Conservation (phyloP, 2,113 vertebrate species). For the Chiloscyllium plagiosum region DNA sequence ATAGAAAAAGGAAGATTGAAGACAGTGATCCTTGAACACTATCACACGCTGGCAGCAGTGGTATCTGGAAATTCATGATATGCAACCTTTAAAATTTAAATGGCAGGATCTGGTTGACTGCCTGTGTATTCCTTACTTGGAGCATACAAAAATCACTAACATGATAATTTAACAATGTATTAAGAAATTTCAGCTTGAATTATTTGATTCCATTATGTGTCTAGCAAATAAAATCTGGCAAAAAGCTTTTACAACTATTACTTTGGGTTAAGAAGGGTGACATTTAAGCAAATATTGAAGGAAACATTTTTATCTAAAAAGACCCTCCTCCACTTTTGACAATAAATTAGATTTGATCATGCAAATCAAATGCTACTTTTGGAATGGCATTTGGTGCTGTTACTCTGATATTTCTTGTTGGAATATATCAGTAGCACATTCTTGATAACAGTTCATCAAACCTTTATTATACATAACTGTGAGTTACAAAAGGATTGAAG, state of each 20-base stretch:
- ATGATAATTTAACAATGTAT: background rate
- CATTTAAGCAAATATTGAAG: background rate
- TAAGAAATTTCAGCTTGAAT: background rate
- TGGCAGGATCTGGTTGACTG: background rate
- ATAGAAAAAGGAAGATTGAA: too few relatives aligned
- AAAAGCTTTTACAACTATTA: background rate
- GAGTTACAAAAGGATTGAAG: background rate
- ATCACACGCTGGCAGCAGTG: too few relatives aligned
- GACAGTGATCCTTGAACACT: too few relatives aligned
- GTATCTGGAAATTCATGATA: too few relatives aligned
- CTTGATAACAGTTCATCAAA: conserved; percentile 4
- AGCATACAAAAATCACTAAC: background rate
- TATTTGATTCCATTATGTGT: background rate
- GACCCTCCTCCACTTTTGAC: background rate
- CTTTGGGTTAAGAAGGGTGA: background rate
- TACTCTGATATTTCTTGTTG: background rate
- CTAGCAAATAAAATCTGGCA: background rate
- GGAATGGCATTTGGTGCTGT: background rate
- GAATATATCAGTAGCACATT: background rate
- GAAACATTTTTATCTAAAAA: background rate
- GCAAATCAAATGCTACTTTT: background rate
- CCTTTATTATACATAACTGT: background rate
- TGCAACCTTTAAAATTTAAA: background rate
- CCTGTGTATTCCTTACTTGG: background rate
- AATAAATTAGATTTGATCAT: background rate